Percentiles rank a stretch among this genome's conserved stretches.
Conservation (phyloP, 2,888 invertebrate species). For the Ypsolopha scabrella region DNA sequence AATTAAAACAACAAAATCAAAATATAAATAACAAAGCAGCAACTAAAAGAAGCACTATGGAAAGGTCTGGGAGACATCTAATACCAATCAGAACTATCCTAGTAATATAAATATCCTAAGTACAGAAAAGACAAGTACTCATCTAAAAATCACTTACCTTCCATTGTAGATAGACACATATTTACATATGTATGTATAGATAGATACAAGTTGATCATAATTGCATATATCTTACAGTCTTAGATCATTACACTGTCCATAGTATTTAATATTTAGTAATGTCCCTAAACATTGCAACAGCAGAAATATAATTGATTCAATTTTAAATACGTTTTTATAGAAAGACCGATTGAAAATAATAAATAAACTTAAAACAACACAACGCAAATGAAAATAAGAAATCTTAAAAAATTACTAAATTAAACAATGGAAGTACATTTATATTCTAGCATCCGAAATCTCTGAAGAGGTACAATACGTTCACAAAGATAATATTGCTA, state of each 20-base stretch:
- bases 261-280: neutral
- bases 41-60: slow-evolving; percentile 46
- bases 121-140: slow-evolving; percentile 12
- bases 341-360: neutral
- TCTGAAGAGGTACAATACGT: no score
- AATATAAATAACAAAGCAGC: slow-evolving; percentile 44
- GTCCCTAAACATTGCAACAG: neutral
- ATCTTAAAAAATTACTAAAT: no score
- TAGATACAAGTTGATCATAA: no score
- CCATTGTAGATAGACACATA: slow-evolving; percentile 5
- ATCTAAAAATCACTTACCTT: slow-evolving; percentile 23
- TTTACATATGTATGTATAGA: slow-evolving; percentile 6
- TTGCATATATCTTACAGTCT: no score
- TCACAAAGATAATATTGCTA: no score
- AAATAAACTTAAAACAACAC: neutral
- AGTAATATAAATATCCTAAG: slow-evolving; percentile 19
- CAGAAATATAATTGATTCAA: neutral
- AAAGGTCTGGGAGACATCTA: slow-evolving; percentile 25
- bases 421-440: no score
- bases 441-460: no score
- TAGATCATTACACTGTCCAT: no score
- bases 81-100: slow-evolving; percentile 17
- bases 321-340: neutral
- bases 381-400: neutral
- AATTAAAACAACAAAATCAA: slow-evolving; percentile 15